These are phyloP conservation scores for Prionailurus bengalensis DNA, from an alignment of 2,113 vertebrate species.

Conservation along the genomic window DNA sequence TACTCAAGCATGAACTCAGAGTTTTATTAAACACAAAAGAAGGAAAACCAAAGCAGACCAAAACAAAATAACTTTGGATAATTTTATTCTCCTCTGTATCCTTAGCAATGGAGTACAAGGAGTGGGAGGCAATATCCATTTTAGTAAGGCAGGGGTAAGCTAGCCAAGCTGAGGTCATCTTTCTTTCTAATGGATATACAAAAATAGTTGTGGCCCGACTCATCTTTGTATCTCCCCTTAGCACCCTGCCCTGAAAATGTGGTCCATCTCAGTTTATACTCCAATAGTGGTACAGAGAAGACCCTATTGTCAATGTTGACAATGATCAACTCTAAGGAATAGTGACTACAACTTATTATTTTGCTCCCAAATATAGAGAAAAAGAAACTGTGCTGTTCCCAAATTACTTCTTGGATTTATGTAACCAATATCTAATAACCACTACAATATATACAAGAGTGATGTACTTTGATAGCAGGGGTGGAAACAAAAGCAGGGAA, in stretches of 20 bases:
- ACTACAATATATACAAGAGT: background rate
- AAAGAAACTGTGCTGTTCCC: background rate
- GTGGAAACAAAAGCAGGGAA: background rate
- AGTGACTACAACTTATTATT: background rate
- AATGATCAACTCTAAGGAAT: background rate
- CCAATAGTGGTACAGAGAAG: background rate
- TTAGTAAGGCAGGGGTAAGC: background rate
- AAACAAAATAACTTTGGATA: background rate
- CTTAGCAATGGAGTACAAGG: background rate
- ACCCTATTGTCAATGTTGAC: too few relatives aligned
- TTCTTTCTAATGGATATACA: background rate
- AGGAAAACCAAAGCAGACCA: background rate
- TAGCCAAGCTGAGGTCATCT: background rate
- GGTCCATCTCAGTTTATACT: background rate
- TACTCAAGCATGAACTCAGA: background rate
- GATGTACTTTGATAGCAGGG: background rate
- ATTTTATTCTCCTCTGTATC: background rate
- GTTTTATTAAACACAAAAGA: background rate
- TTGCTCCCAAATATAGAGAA: slow-evolving; percentile 15
- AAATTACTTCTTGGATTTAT: background rate
- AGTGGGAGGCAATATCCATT: background rate
- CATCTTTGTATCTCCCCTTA: background rate
- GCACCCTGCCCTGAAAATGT: background rate
- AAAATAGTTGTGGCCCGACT: background rate
- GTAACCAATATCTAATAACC: background rate